Percentiles rank a stretch among this genome's conserved stretches.
phyloP scores from a whole-genome alignment of 2,113 vertebrate species.

The Peromyscus californicus region DNA sequence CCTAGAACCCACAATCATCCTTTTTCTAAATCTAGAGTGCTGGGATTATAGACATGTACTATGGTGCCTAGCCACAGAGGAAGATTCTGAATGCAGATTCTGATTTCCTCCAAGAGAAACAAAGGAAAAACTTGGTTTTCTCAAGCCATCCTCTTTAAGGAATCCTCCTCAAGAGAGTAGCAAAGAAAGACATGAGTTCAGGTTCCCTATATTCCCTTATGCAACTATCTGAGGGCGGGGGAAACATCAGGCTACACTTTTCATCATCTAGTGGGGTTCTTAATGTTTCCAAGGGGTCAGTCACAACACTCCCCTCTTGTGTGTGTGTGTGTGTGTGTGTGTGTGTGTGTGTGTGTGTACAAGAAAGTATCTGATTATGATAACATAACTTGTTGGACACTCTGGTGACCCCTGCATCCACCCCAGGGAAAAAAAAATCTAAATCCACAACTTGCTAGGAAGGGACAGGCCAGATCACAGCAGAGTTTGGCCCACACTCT shows the following conservation, averaged over 20 bases:
- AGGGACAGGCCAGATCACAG: background rate
- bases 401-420: background rate
- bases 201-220: background rate
- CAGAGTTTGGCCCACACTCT: conserved; percentile 22
- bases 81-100: background rate
- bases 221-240: background rate
- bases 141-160: background rate
- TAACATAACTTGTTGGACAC: conserved; percentile 46
- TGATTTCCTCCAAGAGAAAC: background rate
- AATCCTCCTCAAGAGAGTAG: background rate
- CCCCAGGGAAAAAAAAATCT: conserved; percentile 3
- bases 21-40: background rate
- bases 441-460: conserved; percentile 28
- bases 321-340: background rate
- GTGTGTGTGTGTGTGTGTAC: background rate
- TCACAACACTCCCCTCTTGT: background rate
- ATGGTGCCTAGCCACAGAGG: background rate
- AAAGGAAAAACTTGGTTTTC: conserved; percentile 19
- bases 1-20: background rate
- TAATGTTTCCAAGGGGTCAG: background rate
- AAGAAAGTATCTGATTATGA: conserved; percentile 1
- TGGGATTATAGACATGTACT: background rate
- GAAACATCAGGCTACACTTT: background rate
- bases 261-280: background rate
- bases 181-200: background rate